Evolutionary conservation across 2,797 vertebrate genomes (phyloP).

Genomic region (Myotis planiceps): DNA sequence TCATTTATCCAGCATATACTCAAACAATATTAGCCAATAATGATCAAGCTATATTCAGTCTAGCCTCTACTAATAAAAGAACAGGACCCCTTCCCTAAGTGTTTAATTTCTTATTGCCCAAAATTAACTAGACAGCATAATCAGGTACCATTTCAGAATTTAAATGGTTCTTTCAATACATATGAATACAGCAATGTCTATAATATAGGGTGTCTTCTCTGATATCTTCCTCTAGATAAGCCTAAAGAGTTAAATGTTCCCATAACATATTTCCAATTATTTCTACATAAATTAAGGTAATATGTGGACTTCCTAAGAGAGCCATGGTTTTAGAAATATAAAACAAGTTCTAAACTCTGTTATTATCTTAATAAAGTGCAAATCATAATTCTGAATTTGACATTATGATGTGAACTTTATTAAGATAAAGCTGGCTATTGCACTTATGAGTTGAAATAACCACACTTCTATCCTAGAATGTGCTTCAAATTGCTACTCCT

Average conservation of each 20-base stretch:
- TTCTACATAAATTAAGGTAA: neutral
- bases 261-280: constrained; percentile 6
- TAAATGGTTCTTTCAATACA: neutral
- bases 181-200: neutral
- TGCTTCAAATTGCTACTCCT: constrained; percentile 58
- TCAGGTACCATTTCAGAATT: neutral
- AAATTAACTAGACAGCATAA: neutral
- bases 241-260: neutral
- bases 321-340: constrained; percentile 15
- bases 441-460: constrained; percentile 21
- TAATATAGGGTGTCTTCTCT: neutral
- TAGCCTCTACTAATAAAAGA: neutral
- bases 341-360: constrained; percentile 19
- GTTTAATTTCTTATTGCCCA: neutral
- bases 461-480: constrained; percentile 22
- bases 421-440: constrained; percentile 38
- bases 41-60: neutral
- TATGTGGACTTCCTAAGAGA: constrained; percentile 5
- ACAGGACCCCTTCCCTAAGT: neutral
- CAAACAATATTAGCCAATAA: neutral
- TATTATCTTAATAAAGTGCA: no score
- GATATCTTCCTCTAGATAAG: neutral
- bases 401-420: constrained; percentile 12
- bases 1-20: neutral
- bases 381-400: neutral